Base-by-base conservation (phyloP, 2,113 vertebrate species). In the Coturnix japonica region DNA sequence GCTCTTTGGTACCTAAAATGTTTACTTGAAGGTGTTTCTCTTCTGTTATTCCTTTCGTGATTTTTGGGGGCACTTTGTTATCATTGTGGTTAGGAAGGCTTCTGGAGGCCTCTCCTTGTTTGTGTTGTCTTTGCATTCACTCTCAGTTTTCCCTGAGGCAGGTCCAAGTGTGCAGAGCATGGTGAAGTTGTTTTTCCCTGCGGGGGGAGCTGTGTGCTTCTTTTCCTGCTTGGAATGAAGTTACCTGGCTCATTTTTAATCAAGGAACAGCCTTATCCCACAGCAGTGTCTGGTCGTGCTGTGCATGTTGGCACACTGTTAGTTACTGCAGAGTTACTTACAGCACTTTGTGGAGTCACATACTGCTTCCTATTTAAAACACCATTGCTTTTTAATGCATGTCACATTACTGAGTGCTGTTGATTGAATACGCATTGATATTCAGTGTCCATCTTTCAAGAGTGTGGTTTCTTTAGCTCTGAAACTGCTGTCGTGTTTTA, bases 1-100 rank as follows among this genome's bases (percentile, higher is more conserved):
- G 6, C 81, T 30, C 75, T 51, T 56, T 7, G 85, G 79, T 41
- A 23, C 85, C 63, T 1, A 70, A 80, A 75, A 59, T 43, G 46
- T 89, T 96, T 89, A 49, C 25, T n/a, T 77, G 23, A 67, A 93
- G 85, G 69, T 92, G 56, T 2, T 1, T 87, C 85, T 87, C 67
- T 80, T 31, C 5, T 44, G n/a, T 85, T 51, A 63, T 59, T 10
- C 2, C 51, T 60, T 19, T 17, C 46, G 53, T 53, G 1, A 3
- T 1, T 66, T 84, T 13, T 0, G 72, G 67, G 60, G 67, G 60
- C 0, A 1, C 23, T 71, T 59, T 37, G 51, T n/a, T 78, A 2
- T n/a, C 22, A 0, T 8, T 35, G 26, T n/a, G 47, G 15, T 41
- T 5, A 12, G 31, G 33, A 56, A 26, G 35, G 7, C 39, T 66